A percentile compares a stretch with the other conserved stretches of the same genome.
These are phyloP conservation scores for Muntiacus reevesi DNA, from an alignment of 2,113 vertebrate species.

Conservation along the genomic window DNA sequence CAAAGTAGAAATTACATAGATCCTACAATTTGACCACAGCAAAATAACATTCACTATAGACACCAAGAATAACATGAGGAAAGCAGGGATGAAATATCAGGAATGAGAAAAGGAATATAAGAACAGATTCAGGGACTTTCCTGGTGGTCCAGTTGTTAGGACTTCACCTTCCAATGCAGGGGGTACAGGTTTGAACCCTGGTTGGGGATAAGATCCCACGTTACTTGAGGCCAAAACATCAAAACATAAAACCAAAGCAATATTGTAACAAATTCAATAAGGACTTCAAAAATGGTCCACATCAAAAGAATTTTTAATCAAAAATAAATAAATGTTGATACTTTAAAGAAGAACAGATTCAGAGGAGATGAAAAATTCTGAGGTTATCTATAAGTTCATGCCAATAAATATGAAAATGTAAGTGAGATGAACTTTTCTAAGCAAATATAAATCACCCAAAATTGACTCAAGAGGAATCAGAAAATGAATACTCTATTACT, in stretches of 20 bases:
- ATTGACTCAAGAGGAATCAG: background rate
- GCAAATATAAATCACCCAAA: background rate
- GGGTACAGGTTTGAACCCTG: background rate
- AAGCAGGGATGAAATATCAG: background rate
- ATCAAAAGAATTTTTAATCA: background rate
- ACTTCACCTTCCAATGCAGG: background rate
- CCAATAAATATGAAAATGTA: background rate
- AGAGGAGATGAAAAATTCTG: background rate
- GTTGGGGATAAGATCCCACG: background rate
- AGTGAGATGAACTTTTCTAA: background rate
- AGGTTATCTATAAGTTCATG: background rate
- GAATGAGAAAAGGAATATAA: background rate
- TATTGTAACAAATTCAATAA: background rate
- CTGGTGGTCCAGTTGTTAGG: background rate
- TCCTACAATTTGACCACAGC: background rate
- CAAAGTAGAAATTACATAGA: background rate
- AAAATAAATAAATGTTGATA: background rate
- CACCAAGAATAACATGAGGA: background rate
- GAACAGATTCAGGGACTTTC: background rate
- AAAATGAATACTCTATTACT: background rate
- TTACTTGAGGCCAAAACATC: background rate
- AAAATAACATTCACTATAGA: background rate
- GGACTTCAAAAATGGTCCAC: background rate
- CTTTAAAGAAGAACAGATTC: background rate
- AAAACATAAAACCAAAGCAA: background rate